Conservation (phyloP, 1,140 invertebrate genomes). For the Plectrocnemia conspersa region DNA sequence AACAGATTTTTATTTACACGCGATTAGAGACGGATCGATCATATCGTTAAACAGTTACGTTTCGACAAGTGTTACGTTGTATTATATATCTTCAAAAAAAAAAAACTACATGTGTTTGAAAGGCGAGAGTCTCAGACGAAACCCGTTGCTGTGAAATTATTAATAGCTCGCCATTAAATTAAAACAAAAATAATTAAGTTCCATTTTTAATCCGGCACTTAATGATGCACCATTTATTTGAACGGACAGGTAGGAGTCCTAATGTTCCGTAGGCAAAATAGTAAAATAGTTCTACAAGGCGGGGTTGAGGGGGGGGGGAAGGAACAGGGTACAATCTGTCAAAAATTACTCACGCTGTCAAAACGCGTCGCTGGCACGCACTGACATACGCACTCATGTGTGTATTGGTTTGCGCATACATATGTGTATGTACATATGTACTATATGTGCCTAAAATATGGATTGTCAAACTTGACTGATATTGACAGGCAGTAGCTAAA, state of each 20-base stretch:
- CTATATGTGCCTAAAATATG: no score
- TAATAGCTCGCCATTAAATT: slow-evolving; percentile 34
- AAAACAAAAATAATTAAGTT: slow-evolving; percentile 36
- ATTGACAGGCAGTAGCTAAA: no score
- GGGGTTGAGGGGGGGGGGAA: background rate
- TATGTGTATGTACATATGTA: no score
- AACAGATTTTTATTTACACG: no score
- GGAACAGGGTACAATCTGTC: slow-evolving; percentile 13
- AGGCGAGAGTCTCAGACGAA: no score
- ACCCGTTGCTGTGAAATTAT: slow-evolving; percentile 26
- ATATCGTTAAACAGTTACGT: no score
- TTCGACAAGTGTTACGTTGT: no score
- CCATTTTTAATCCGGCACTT: slow-evolving; percentile 35
- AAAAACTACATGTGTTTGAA: no score
- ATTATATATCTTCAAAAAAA: no score
- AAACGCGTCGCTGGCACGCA: slow-evolving; percentile 23
- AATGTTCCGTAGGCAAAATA: slow-evolving; percentile 26
- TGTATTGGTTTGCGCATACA: no score
- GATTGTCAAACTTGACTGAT: no score
- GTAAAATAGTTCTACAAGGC: slow-evolving; percentile 17
- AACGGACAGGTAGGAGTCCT: slow-evolving; percentile 31
- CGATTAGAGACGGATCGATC: no score
- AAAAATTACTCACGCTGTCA: slow-evolving; percentile 32
- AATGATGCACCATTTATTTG: slow-evolving; percentile 34
- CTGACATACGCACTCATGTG: slow-evolving; percentile 8